Conservation (phyloP, 2,888 invertebrate genomes). For the Synanthedon formicaeformis region DNA sequence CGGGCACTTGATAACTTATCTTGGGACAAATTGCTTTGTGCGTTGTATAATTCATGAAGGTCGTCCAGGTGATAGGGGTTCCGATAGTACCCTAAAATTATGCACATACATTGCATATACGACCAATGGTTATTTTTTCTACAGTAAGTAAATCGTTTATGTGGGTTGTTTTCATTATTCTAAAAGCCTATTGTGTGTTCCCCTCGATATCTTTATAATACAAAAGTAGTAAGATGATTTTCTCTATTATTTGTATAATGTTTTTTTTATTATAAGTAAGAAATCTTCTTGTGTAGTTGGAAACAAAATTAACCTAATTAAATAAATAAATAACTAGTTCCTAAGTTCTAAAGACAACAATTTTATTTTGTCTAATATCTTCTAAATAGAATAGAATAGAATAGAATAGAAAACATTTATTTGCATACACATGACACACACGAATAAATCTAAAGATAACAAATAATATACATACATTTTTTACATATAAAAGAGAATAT, state of each 20-base stretch:
- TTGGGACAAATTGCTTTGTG: slow-evolving; percentile 38
- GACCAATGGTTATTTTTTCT: slow-evolving; percentile 5
- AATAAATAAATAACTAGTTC: too few relatives aligned
- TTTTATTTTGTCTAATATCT: too few relatives aligned
- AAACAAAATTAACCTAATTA: too few relatives aligned
- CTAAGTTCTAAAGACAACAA: too few relatives aligned
- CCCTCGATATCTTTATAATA: background rate
- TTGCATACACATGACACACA: too few relatives aligned
- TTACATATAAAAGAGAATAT: too few relatives aligned
- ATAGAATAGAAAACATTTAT: too few relatives aligned
- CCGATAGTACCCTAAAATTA: slow-evolving; percentile 29
- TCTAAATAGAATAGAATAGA: too few relatives aligned
- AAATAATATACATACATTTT: too few relatives aligned
- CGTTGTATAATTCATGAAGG: slow-evolving; percentile 49
- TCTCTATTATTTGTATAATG: background rate
- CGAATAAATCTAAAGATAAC: too few relatives aligned
- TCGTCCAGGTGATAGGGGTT: slow-evolving; percentile 38
- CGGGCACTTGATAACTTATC: slow-evolving; percentile 33
- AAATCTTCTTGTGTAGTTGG: too few relatives aligned
- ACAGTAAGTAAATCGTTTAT: slow-evolving; percentile 17
- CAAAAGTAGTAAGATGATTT: background rate
- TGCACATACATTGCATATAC: slow-evolving; percentile 22
- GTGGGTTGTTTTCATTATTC: slow-evolving; percentile 30
- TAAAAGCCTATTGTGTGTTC: slow-evolving; percentile 23
- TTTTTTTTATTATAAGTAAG: background rate